Evolutionary conservation across 2,888 invertebrate genomes (phyloP), one percentile per base, ranked within the genome.

Genomic region (Liodrosophila aerea): DNA sequence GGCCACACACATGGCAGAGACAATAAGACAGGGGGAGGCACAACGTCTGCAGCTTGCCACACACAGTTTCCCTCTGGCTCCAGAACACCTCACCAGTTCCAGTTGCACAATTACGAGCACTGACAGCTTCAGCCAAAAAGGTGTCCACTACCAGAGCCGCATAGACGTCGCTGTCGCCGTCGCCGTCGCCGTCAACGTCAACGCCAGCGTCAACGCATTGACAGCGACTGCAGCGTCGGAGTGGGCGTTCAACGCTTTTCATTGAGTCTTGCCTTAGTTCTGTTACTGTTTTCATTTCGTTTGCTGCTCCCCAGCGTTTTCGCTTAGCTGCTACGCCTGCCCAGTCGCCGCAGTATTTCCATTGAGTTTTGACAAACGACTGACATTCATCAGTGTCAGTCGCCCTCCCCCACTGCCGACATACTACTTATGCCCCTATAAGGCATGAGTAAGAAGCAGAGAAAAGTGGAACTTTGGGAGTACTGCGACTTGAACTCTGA

Each of bases 381-480:
- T 87, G 87, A 87, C 87, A 87, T 87, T 85, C 87, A 87, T 87
- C 87, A 87, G 85, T 86, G 87, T 87, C 87, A 87, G 72, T 31
- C 52, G 39, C 45, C 52, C 31, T 22, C 52, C 33, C 29, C 45
- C 39, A 18, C 4, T 1, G 0, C 43, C 40, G 7, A n/a, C 40
- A 11, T 1, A 13, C 36, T 15, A 30, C 46, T 47, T 31, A 54
- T 60, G 65, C 65, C 70, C 64, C 61, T 70, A 70, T 61, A 61
- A 34, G 61, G 70, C 3, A 36, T 31, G n/a, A 50, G 33, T 30
- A 5, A 29, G 5, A 9, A n/a, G 15, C 1, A 41, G 45, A 30
- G 15, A 45, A 16, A 53, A 51, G 53, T 57, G 43, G 40, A 70
- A 57, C 64, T 64, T 57, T 54, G 39, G 16, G 56, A 44, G 60